These are phyloP conservation scores for Philereme vetulata DNA, from an alignment of 2,888 invertebrate species.

Conservation along the genomic window DNA sequence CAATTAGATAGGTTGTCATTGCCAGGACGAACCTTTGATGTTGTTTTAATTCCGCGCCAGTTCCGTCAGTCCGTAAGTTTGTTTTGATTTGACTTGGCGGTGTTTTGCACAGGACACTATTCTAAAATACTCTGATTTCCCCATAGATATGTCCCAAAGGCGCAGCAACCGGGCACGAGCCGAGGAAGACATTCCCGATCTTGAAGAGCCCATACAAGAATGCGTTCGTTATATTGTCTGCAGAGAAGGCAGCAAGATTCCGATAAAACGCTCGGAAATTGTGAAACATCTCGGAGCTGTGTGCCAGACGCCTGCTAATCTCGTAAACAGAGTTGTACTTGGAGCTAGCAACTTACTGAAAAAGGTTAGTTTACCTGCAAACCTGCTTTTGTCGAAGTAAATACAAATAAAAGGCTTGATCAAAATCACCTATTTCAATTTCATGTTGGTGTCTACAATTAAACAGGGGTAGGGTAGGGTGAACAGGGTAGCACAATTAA, in stretches of 20 bases:
- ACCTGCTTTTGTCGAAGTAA: too few relatives aligned
- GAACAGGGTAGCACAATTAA: too few relatives aligned
- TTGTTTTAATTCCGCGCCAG: too few relatives aligned
- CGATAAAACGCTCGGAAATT: conserved; percentile 68
- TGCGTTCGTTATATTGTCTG: conserved; percentile 68
- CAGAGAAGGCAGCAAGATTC: conserved; percentile 71
- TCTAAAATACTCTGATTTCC: too few relatives aligned
- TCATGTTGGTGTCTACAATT: background rate
- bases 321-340: conserved; percentile 53
- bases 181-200: conserved; percentile 36
- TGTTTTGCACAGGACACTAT: too few relatives aligned
- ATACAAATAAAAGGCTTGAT: too few relatives aligned
- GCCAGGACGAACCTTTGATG: too few relatives aligned
- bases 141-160: conserved; percentile 48
- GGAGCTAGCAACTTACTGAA: conserved; percentile 62
- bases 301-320: conserved; percentile 51
- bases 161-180: conserved; percentile 41
- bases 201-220: conserved; percentile 57
- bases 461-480: too few relatives aligned
- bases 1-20: too few relatives aligned
- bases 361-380: conserved; percentile 41
- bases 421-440: background rate
- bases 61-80: too few relatives aligned
- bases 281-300: conserved; percentile 56
- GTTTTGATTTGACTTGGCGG: too few relatives aligned